These are phyloP conservation scores for Trinectes maculatus DNA, from an alignment of 2,113 vertebrate species.

Conservation along the genomic window DNA sequence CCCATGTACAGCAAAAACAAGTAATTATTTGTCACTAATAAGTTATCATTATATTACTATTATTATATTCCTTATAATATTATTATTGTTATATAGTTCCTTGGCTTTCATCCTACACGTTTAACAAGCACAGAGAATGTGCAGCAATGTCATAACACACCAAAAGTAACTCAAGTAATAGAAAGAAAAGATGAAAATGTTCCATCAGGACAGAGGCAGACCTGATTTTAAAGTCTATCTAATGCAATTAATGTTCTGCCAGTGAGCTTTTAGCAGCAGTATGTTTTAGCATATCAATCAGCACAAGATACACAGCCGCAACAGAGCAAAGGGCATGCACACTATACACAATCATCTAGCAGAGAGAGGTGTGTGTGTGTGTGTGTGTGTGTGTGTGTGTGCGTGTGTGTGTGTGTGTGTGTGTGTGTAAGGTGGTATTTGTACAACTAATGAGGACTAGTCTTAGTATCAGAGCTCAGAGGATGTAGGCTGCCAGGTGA, in stretches of 20 bases:
- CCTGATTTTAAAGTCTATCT: conserved; percentile 6
- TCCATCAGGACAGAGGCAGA: neutral
- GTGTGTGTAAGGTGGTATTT: too few species aligned
- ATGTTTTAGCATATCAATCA: conserved; percentile 49
- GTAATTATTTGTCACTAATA: neutral
- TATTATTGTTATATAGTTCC: too few species aligned
- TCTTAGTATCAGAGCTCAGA: conserved; percentile 29
- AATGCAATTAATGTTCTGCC: conserved; percentile 36
- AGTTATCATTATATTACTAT: too few species aligned
- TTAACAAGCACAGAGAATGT: neutral
- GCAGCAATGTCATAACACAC: neutral
- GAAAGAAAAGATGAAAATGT: neutral
- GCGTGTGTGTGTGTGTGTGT: too few species aligned
- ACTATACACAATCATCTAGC: neutral
- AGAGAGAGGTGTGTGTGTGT: too few species aligned
- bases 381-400: too few species aligned
- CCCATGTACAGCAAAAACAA: neutral
- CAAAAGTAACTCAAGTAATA: neutral
- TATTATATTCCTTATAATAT: too few species aligned
- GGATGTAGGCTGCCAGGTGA: conserved; percentile 39
- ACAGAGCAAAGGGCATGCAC: conserved; percentile 4
- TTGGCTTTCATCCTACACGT: too few species aligned
- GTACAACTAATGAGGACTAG: conserved; percentile 58
- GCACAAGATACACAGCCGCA: conserved; percentile 27
- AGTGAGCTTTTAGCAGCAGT: conserved; percentile 31